phyloP scores from a whole-genome alignment of 1,140 invertebrate species.

The Armadillidium nasatum region DNA sequence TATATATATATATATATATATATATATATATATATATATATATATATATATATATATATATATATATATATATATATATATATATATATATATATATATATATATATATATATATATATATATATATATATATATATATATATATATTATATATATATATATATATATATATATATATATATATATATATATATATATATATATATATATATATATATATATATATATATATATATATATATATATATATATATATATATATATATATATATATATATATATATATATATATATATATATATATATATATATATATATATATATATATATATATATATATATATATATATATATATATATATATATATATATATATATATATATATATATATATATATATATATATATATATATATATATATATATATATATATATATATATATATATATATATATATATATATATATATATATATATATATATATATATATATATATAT shows the following conservation, averaged over 20 bases:
- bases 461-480: slow-evolving; percentile 2
- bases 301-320: not conserved
- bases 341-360: slow-evolving; percentile 2
- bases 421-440: not conserved
- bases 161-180: not conserved
- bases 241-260: slow-evolving; percentile 16
- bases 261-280: slow-evolving; percentile 14
- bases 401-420: slow-evolving; percentile 2
- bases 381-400: not conserved
- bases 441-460: slow-evolving; percentile 2
- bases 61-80: slow-evolving; percentile 5
- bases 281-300: slow-evolving; percentile 16
- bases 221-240: slow-evolving; percentile 10
- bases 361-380: too few species aligned
- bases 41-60: slow-evolving; percentile 12
- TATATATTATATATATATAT: not conserved
- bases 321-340: slow-evolving; percentile 2
- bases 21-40: slow-evolving; percentile 25
- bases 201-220: not conserved
- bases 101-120: not conserved
- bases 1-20: slow-evolving; percentile 23
- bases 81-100: not conserved
- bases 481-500: not conserved
- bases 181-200: not conserved
- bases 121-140: slow-evolving; percentile 4